Evolutionary conservation across 2,113 vertebrate genomes (phyloP).

Genomic region (Lagopus muta): DNA sequence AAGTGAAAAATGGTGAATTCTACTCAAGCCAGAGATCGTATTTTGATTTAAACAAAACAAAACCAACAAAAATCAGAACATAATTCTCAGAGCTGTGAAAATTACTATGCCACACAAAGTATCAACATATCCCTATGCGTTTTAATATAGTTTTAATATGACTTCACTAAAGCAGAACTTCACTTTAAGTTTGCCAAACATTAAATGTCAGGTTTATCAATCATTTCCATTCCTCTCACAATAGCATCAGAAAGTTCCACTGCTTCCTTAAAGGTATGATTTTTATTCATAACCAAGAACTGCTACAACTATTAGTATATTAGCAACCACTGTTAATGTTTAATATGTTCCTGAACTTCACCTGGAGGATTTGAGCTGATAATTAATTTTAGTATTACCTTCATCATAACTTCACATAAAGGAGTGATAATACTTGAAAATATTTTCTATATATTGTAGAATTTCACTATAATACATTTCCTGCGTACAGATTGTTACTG

Average conservation of each 20-base stretch:
- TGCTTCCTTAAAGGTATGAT: slow-evolving; percentile 1
- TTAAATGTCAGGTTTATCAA: slow-evolving; percentile 48
- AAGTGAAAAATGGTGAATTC: not conserved
- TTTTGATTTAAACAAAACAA: not conserved
- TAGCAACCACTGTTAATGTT: not conserved
- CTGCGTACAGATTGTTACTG: not conserved
- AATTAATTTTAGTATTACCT: not conserved
- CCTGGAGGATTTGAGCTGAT: not conserved
- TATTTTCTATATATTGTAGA: not conserved
- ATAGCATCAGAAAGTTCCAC: not conserved
- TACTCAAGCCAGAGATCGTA: not conserved
- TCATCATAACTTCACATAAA: not conserved
- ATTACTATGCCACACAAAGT: not conserved
- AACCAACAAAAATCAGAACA: not conserved
- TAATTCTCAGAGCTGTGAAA: not conserved
- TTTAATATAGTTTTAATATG: not conserved
- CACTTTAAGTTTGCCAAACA: not conserved
- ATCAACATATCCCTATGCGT: not conserved
- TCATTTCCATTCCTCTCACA: not conserved
- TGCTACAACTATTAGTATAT: not conserved
- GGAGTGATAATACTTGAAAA: not conserved
- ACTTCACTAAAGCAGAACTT: slow-evolving; percentile 4
- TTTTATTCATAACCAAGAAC: slow-evolving; percentile 1
- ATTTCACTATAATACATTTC: not conserved
- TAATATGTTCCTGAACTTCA: not conserved